These are phyloP conservation scores for Synanthedon tipuliformis DNA, from an alignment of 2,888 invertebrate species.

Conservation along the genomic window DNA sequence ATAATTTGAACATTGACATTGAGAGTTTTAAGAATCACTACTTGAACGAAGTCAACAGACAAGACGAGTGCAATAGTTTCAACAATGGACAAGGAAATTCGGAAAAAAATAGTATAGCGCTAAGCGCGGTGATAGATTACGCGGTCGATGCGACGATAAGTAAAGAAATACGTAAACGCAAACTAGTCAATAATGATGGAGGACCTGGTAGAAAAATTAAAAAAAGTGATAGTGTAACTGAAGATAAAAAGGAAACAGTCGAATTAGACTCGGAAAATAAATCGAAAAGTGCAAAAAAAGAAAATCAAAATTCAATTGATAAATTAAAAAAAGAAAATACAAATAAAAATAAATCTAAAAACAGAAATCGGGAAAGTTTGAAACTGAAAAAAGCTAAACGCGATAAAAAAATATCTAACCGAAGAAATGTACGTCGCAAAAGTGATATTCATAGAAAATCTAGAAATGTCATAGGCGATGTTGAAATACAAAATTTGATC, in stretches of 20 bases:
- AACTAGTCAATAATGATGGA: not conserved
- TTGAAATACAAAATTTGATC: no score
- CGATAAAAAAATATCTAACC: no score
- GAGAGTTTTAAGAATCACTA: constrained; percentile 48
- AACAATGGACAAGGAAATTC: constrained; percentile 11
- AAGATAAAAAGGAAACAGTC: not conserved
- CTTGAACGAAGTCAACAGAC: constrained; percentile 31
- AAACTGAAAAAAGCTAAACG: no score
- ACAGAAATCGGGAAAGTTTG: no score
- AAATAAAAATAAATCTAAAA: no score
- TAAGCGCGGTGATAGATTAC: constrained; percentile 17
- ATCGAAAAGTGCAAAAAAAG: constrained; percentile 8
- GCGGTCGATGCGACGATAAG: constrained; percentile 2
- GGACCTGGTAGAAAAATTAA: constrained; percentile 1
- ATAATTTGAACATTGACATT: constrained; percentile 30
- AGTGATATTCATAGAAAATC: no score
- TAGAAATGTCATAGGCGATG: no score
- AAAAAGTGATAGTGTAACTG: constrained; percentile 1
- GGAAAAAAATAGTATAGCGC: constrained; percentile 5
- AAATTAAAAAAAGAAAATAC: constrained; percentile 31
- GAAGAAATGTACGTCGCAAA: no score
- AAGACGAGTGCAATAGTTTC: constrained; percentile 12
- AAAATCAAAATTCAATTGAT: constrained; percentile 18
- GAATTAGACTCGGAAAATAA: not conserved
- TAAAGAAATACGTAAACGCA: not conserved